Conservation (phyloP, 2,888 invertebrate species). For the Protophormia terraenovae region DNA sequence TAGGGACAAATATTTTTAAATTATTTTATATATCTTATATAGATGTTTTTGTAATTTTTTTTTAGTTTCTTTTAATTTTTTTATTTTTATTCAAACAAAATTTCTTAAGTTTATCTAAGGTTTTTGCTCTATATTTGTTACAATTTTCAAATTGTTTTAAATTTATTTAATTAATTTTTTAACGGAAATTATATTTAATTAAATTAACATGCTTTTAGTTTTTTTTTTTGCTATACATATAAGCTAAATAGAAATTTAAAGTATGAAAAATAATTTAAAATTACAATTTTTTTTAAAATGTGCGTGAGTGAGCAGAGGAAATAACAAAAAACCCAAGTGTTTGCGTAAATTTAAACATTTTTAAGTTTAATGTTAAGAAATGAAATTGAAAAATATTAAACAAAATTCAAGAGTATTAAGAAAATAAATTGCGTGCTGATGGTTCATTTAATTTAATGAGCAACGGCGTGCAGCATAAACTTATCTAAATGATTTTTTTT, state of each 20-base stretch:
- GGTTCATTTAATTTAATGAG: slow-evolving; percentile 81
- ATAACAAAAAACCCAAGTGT: slow-evolving; percentile 54
- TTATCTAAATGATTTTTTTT: slow-evolving; percentile 79
- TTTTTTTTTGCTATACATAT: background rate
- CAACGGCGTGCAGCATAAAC: slow-evolving; percentile 75
- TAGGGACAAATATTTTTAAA: too few relatives aligned
- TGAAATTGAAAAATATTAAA: slow-evolving; percentile 28
- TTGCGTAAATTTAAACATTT: slow-evolving; percentile 59
- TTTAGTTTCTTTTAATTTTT: too few relatives aligned
- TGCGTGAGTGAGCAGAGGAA: slow-evolving; percentile 54
- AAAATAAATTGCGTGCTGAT: slow-evolving; percentile 80
- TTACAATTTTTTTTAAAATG: slow-evolving; percentile 27
- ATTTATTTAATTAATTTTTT: slow-evolving; percentile 36
- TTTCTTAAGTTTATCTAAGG: background rate
- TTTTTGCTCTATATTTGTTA: background rate
- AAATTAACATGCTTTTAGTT: slow-evolving; percentile 59
- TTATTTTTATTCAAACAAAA: too few relatives aligned
- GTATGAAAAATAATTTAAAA: background rate
- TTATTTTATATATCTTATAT: too few relatives aligned
- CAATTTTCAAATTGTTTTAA: background rate
- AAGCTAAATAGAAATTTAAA: background rate
- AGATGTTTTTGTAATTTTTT: too few relatives aligned
- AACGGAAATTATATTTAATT: slow-evolving; percentile 66
- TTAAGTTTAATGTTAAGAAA: slow-evolving; percentile 25
- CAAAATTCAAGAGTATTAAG: slow-evolving; percentile 33